Evolutionary conservation across 2,797 vertebrate species (phyloP).

Genomic region (Tragelaphus eurycerus): DNA sequence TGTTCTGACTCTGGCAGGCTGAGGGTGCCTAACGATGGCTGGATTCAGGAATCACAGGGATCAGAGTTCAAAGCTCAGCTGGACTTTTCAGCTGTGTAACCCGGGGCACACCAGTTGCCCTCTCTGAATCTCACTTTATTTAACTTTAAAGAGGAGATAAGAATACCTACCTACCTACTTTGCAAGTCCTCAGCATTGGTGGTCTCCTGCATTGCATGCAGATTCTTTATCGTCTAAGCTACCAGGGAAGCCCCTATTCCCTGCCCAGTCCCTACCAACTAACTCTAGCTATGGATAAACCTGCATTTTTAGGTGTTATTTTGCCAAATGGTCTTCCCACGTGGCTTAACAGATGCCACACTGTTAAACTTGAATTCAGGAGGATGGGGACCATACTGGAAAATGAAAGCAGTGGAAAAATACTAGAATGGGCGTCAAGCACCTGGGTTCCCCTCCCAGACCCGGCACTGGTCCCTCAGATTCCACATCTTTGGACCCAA

Average conservation of each 20-base stretch:
- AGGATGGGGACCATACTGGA: fast-evolving
- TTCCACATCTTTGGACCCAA: not conserved
- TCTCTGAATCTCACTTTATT: not conserved
- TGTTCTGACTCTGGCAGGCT: not conserved
- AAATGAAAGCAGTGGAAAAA: not conserved
- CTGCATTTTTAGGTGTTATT: no score
- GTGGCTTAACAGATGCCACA: no score
- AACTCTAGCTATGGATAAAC: no score
- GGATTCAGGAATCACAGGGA: not conserved
- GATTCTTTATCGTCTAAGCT: not conserved
- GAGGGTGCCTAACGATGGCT: not conserved
- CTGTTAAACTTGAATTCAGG: not conserved
- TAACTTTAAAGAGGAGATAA: not conserved
- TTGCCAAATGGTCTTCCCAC: no score
- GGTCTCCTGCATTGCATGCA: not conserved
- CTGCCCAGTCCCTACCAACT: no score
- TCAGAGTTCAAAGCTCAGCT: not conserved
- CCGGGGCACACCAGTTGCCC: no score
- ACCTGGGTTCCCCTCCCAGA: not conserved
- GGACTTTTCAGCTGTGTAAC: not conserved
- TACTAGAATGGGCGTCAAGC: not conserved
- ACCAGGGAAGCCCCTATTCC: no score
- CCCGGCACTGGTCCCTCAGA: not conserved
- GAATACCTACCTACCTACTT: not conserved
- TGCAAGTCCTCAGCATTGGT: not conserved